Conservation (phyloP, 2,888 invertebrate species). For the Steinernema carpocapsae region DNA sequence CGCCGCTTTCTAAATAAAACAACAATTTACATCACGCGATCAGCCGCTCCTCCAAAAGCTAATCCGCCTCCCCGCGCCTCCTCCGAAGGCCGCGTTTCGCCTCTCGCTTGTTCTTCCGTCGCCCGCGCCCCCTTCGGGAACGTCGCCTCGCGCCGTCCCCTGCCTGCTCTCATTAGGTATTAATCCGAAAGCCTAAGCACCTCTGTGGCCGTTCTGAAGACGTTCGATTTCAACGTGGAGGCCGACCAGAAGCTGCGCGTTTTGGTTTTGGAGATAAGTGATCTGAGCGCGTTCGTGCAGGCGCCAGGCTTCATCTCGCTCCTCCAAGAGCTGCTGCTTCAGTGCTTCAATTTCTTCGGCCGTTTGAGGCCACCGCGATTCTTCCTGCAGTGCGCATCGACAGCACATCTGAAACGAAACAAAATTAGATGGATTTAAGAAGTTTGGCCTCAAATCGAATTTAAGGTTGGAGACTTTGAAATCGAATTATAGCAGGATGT, state of each 20-base stretch:
- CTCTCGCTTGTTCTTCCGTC: too few relatives aligned
- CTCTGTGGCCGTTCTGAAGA: constrained; percentile 51
- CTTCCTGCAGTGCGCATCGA: constrained; percentile 15
- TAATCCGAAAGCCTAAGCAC: constrained; percentile 36
- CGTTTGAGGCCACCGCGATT: not conserved
- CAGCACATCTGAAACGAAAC: constrained; percentile 17
- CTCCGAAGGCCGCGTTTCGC: too few relatives aligned
- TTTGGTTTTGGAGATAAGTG: constrained; percentile 55
- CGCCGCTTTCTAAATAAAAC: too few relatives aligned
- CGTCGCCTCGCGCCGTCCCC: not conserved
- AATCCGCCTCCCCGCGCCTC: too few relatives aligned
- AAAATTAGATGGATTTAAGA: too few relatives aligned
- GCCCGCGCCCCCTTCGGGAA: not conserved
- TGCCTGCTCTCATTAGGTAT: constrained; percentile 7
- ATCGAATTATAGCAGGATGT: too few relatives aligned
- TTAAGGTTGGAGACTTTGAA: too few relatives aligned
- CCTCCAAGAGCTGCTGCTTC: constrained; percentile 22
- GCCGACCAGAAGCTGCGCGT: constrained; percentile 53
- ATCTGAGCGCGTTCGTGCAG: constrained; percentile 57
- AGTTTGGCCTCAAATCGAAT: too few relatives aligned
- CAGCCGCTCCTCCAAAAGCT: too few relatives aligned
- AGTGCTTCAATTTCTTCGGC: constrained; percentile 36
- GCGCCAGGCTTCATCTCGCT: constrained; percentile 49
- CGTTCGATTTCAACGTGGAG: constrained; percentile 59
- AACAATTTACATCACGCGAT: too few relatives aligned